phyloP scores from a whole-genome alignment of 2,113 vertebrate genomes.

The Nycticryphes semicollaris region DNA sequence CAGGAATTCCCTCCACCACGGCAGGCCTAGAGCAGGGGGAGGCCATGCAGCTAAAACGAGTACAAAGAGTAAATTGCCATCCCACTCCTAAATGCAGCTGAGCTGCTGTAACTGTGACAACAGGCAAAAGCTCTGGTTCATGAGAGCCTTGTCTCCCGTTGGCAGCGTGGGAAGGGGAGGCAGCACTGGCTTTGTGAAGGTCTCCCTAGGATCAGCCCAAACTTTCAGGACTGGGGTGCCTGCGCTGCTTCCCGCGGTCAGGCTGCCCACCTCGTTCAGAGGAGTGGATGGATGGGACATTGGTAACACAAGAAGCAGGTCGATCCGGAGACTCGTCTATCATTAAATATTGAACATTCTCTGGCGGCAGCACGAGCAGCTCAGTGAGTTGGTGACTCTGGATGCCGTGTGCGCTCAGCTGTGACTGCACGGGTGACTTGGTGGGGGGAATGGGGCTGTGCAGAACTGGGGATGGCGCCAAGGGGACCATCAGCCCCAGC shows the following conservation, averaged over 20 bases:
- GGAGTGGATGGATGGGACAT: neutral
- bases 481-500: neutral
- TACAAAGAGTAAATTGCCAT: slow-evolving; percentile 23
- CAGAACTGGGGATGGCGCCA: neutral
- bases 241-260: neutral
- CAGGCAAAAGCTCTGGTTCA: neutral
- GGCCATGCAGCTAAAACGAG: neutral
- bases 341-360: slow-evolving; percentile 49
- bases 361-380: neutral
- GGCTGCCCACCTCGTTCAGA: neutral
- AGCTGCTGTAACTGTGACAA: slow-evolving; percentile 54
- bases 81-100: slow-evolving; percentile 14
- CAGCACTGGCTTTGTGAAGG: neutral
- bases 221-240: neutral
- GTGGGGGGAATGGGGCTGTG: neutral
- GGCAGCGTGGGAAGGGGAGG: neutral
- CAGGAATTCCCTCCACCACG: neutral
- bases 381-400: neutral
- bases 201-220: neutral
- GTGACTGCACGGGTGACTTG: neutral
- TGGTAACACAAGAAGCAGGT: neutral
- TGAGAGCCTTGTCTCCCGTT: neutral
- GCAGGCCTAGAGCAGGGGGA: neutral
- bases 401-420: neutral
- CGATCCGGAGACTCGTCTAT: neutral